These are phyloP conservation scores for Drosophila villosipedis DNA, from an alignment of 2,888 invertebrate genomes.

Conservation along the genomic window DNA sequence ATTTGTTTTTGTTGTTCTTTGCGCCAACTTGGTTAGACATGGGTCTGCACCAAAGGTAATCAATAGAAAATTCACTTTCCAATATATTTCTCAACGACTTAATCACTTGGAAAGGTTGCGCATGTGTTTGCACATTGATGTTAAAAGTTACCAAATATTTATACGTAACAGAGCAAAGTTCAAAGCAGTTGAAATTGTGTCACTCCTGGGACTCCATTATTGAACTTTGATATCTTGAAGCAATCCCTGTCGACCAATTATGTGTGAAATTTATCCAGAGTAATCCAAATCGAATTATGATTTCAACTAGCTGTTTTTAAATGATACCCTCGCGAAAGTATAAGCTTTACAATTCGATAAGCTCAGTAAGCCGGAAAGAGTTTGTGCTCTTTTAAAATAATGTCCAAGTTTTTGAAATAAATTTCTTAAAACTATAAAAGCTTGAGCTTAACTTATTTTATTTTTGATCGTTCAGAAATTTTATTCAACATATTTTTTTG, in stretches of 20 bases:
- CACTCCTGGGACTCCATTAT: slow-evolving; percentile 13
- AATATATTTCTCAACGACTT: slow-evolving; percentile 57
- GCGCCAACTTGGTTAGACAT: slow-evolving; percentile 44
- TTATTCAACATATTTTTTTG: not conserved
- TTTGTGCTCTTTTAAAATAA: too few relatives aligned
- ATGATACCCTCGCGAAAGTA: not conserved
- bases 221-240: slow-evolving; percentile 4
- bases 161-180: slow-evolving; percentile 43
- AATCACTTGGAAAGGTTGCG: slow-evolving; percentile 61
- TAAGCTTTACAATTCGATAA: too few relatives aligned
- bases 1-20: slow-evolving; percentile 54
- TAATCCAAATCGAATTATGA: slow-evolving; percentile 27
- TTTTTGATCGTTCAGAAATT: not conserved
- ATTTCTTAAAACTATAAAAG: not conserved
- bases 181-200: slow-evolving; percentile 43
- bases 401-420: too few relatives aligned
- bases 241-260: slow-evolving; percentile 5
- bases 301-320: slow-evolving; percentile 1
- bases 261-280: not conserved
- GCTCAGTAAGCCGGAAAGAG: too few relatives aligned
- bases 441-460: not conserved
- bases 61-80: slow-evolving; percentile 55
- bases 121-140: slow-evolving; percentile 22
- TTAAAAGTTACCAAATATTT: slow-evolving; percentile 44
- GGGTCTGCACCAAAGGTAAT: slow-evolving; percentile 59